Evolutionary conservation across 2,888 invertebrate genomes (phyloP).

Genomic region (Zelleria hepariella): DNA sequence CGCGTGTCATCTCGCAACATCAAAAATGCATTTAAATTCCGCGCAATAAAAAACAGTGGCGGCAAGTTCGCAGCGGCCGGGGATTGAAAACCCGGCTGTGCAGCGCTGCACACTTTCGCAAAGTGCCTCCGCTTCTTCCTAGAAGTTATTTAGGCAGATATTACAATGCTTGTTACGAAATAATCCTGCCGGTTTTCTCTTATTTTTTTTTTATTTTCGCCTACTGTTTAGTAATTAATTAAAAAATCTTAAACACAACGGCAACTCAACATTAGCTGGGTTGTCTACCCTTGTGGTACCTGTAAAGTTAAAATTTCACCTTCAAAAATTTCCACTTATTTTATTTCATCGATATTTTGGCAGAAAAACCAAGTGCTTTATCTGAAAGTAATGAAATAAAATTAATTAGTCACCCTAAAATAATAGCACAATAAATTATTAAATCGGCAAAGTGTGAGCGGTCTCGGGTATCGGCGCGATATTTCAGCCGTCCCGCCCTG

Average conservation of each 20-base stretch:
- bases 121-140: neutral
- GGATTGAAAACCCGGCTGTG: constrained; percentile 40
- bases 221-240: too few relatives aligned
- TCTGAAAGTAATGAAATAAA: too few relatives aligned
- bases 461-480: neutral
- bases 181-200: too few relatives aligned
- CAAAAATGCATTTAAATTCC: constrained; percentile 74
- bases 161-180: constrained; percentile 2
- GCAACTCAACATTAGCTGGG: too few relatives aligned
- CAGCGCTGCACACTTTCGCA: neutral
- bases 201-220: too few relatives aligned
- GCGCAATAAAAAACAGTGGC: constrained; percentile 71
- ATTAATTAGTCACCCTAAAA: neutral
- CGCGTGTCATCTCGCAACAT: constrained; percentile 73
- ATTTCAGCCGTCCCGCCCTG: neutral
- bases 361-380: too few relatives aligned
- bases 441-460: neutral
- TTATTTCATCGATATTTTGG: too few relatives aligned
- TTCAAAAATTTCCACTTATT: too few relatives aligned
- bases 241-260: too few relatives aligned
- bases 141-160: neutral
- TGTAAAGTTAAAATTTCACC: too few relatives aligned
- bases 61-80: constrained; percentile 61
- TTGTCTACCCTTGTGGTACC: too few relatives aligned
- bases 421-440: neutral